A percentile compares a stretch with the other conserved stretches of the same genome.
phyloP scores from a whole-genome alignment of 2,797 vertebrate species.

The Pseudomugil tenellus region DNA sequence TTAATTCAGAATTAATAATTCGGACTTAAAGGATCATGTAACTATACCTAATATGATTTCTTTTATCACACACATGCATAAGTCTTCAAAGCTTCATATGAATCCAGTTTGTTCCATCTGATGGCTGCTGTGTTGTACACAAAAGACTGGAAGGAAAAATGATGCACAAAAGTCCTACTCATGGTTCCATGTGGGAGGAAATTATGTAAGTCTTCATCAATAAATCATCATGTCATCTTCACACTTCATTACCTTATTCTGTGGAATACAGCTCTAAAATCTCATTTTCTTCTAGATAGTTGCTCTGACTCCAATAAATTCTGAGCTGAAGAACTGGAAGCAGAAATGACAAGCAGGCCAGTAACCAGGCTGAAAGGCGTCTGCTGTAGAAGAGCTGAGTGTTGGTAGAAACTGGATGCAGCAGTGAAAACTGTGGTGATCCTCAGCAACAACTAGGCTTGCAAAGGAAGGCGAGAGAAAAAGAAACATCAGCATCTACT shows the following conservation, averaged over 20 bases:
- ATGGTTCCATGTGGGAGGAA: constrained; percentile 27
- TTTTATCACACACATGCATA: neutral
- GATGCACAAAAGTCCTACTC: neutral
- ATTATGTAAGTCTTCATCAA: constrained; percentile 37
- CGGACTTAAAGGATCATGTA: too few species aligned
- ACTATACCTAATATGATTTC: too few species aligned
- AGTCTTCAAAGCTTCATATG: constrained; percentile 16
- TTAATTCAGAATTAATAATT: too few species aligned
- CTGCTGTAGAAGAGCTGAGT: neutral
- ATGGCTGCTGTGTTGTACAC: constrained; percentile 11
- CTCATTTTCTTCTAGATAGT: constrained; percentile 15
- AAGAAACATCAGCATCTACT: constrained; percentile 30
- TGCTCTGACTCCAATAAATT: neutral
- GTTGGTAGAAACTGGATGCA: neutral
- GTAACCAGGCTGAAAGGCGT: neutral
- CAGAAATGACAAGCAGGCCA: neutral
- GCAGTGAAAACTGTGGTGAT: constrained; percentile 8
- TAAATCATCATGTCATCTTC: constrained; percentile 42
- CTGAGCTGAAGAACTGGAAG: neutral
- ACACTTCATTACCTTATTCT: constrained; percentile 15
- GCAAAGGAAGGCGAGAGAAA: constrained; percentile 24
- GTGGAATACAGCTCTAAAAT: constrained; percentile 9
- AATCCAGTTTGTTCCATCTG: constrained; percentile 15
- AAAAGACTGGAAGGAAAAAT: neutral
- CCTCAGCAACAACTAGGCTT: constrained; percentile 35